Evolutionary conservation across 2,113 vertebrate genomes (phyloP), one percentile per base, ranked within the genome.

Genomic region (Phrynosoma platyrhinos): DNA sequence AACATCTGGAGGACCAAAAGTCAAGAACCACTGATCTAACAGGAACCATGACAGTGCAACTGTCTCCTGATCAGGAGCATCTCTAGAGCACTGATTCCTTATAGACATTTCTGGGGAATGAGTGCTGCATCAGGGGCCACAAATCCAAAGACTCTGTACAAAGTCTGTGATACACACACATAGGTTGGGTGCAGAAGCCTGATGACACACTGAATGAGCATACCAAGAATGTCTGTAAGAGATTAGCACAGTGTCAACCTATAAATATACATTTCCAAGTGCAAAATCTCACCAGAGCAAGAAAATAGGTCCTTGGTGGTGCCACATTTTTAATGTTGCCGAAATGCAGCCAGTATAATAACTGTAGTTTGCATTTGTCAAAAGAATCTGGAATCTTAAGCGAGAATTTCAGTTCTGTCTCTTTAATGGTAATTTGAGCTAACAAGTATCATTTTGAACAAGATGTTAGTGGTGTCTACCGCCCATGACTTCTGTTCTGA

Each of bases 361-460:
- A 74, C 7, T 30, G 64, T 71, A 81, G n/a, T 72, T 72, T 53
- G 55, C 21, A 36, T 86, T 25, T 81, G 32, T 47, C 62, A 36
- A 82, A 62, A 27, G 71, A 47, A 82, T 62, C 20, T 75, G 69
- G 66, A 40, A 87, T 71, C 47, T 71, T 40, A 30, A 82, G 79
- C 72, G 79, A 64, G 71, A 47, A 52, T 77, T 68, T 83, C 42
- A 78, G 72, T 77, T 82, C 30, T 66, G 10, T 78, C 62, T 88
- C 18, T 71, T 71, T 79, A 55, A 32, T 36, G 58, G 71, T 78
- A 68, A 32, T 83, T 77, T 58, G 80, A 66, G 52, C 53, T 74
- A 58, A 14, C 9, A 79, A 84, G 83, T 85, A 89, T 82, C 58
- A 21, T 81, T 81, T 66, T 85, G 55, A 52, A 80, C n/a, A 36